Base-by-base conservation (phyloP, 2,113 vertebrate species). In the Galbula dea region DNA sequence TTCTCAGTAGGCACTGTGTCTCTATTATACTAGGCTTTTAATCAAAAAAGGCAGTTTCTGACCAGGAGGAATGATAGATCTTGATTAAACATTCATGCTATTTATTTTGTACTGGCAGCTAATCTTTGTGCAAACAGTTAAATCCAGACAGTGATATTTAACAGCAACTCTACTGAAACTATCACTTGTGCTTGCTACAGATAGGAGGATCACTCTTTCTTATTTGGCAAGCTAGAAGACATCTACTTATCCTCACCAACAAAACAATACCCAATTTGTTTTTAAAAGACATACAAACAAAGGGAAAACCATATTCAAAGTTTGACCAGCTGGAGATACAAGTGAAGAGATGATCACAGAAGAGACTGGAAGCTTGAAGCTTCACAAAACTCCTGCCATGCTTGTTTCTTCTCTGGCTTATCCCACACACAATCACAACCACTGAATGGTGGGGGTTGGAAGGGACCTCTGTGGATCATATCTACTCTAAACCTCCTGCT, bases 121-220 rank as follows among this genome's bases (percentile, higher is more conserved):
- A 92, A 85, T 87, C 91, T 82, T 89, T 89, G 74, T 89, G 74
- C 43, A 82, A 92, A 95, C 83, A 90, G 89, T 87, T 93, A 85
- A 92, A 91, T 94, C 87, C 87, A 76, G 62, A 58, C 41, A 51
- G 89, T 58, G 74, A 76, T 86, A 93, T 78, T 93, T 89, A 94
- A 90, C 73, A 67, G 43, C 52, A 81, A 65, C 37, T 76, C 67
- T 76, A 87, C 75, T 82, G 61, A 73, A 92, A 83, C 55, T 82
- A 58, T 83, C 79, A 39, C 54, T 86, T 67, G 45, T 86, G 52
- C 63, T 86, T 92, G 80, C 76, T 89, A 69, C 30, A 91, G 89
- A 96, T 94, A 95, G 2, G 65, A 86, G 41, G 65, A 87, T 93
- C 67, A n/a, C 32, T 66, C 71, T 78, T 90, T 83, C 76, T 85